phyloP scores from a whole-genome alignment of 2,113 vertebrate genomes.

The Dicerorhinus sumatrensis region DNA sequence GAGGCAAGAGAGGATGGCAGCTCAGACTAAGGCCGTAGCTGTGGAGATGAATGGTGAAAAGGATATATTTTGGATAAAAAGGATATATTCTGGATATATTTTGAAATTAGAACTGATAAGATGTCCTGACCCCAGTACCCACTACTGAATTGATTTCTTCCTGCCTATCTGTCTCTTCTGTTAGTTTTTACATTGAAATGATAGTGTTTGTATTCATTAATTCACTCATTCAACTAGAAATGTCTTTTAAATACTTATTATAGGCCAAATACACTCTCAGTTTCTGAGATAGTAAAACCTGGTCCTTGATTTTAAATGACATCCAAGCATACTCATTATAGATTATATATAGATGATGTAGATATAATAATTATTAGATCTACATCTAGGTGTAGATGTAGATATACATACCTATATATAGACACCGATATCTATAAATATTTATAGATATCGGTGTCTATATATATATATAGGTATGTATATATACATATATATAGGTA shows the following conservation, averaged over 20 bases:
- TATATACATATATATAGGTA: rapidly evolving
- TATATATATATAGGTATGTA: background rate
- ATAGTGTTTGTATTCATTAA: background rate
- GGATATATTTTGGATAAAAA: background rate
- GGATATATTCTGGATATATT: background rate
- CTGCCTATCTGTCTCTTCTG: background rate
- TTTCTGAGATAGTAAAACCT: background rate
- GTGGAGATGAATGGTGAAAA: background rate
- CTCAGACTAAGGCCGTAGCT: background rate
- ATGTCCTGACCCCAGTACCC: background rate
- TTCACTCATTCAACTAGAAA: background rate
- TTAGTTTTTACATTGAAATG: background rate
- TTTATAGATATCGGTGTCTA: background rate
- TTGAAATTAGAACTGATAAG: background rate
- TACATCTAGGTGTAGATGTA: background rate
- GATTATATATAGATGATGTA: background rate
- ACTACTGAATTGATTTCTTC: background rate
- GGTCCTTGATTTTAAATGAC: background rate
- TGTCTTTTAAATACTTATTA: background rate
- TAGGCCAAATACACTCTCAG: background rate
- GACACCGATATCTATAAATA: no score
- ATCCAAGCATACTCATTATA: background rate
- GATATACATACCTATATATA: background rate
- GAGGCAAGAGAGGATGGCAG: background rate
- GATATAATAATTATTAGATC: background rate